Evolutionary conservation across 1,140 invertebrate species (phyloP).

Genomic region (Fragariocoptes setiger): DNA sequence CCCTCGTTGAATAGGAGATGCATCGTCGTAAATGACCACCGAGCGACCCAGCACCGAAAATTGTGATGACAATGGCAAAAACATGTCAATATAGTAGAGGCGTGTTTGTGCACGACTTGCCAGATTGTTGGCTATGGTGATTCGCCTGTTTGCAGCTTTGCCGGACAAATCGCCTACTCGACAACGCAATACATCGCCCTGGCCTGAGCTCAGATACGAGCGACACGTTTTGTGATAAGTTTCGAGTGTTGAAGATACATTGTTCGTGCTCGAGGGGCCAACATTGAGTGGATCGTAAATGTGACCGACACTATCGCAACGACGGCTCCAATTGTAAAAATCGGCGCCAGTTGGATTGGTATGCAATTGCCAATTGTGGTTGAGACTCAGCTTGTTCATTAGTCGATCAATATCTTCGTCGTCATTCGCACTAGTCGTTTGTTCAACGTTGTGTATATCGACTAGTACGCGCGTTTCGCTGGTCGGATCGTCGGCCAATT

Average conservation of each 20-base stretch:
- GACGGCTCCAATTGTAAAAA: conserved; percentile 56
- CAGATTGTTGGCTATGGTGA: conserved; percentile 9
- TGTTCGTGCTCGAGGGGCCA: too few relatives aligned
- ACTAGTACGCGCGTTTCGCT: conserved; percentile 20
- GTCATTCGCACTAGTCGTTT: conserved; percentile 35
- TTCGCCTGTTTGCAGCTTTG: conserved; percentile 19
- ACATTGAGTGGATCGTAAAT: conserved; percentile 46
- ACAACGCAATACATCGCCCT: conserved; percentile 18
- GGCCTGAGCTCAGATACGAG: conserved; percentile 14
- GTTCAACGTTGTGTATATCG: conserved; percentile 48
- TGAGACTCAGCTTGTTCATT: conserved; percentile 21
- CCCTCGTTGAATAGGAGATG: conserved; percentile 47
- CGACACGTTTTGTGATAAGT: conserved; percentile 1
- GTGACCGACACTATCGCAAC: conserved; percentile 32
- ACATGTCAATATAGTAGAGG: conserved; percentile 19
- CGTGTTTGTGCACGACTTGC: conserved; percentile 4
- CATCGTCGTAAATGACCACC: conserved; percentile 55
- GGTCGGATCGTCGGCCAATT: conserved; percentile 21
- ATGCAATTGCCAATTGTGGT: conserved; percentile 34
- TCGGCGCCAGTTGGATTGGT: conserved; percentile 33
- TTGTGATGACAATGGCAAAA: conserved; percentile 38
- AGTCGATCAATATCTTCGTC: too few relatives aligned
- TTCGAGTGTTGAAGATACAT: too few relatives aligned
- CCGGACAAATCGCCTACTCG: conserved; percentile 25
- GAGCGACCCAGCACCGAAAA: conserved; percentile 28